Evolutionary conservation across 2,113 vertebrate genomes (phyloP), one percentile per base, ranked within the genome.

Genomic region (Saccopteryx bilineata): DNA sequence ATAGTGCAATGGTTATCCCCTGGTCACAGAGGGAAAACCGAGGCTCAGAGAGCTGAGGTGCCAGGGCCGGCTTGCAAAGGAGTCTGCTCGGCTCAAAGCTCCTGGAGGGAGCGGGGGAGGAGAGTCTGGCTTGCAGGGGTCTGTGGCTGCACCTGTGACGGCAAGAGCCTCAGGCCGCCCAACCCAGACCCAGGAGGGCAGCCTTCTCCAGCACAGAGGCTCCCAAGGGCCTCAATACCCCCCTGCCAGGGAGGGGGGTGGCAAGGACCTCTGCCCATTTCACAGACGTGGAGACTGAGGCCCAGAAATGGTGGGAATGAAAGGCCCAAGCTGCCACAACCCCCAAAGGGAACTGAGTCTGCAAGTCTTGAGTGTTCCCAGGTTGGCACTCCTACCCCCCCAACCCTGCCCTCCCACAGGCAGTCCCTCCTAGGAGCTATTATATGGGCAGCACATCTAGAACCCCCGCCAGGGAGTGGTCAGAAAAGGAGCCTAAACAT

Each of bases 171-270:
- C 52, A 48, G 63, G 56, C 31, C 48, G 23, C 60, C 24, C 5
- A 23, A 10, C 23, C 50, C 56, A 58, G 72, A 72, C 31, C 19
- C 86, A 48, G 31, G 23, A n/a, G 11, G 10, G 31, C 60, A 81
- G 83, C 21, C 33, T 26, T 65, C 17, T 18, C 12, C 31, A 17
- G 39, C 7, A 5, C 33, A 15, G 14, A 10, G 4, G 58, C 66
- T 21, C 31, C 12, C 17, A 2, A 7, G 85, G 31, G 33, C 75
- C 48, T 7, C 68, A 39, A 26, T 2, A 13, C 0, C 61, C 28
- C 56, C 1, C 1, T 12, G 48, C 13, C 9, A 1, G 72, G 82
- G 6, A 84, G 5, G 4, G 6, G 0, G 3, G 18, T 2, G 5
- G 78, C n/a, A 63, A 63, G 18, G 7, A 13, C 48, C 23, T 58